Evolutionary conservation across 1,140 invertebrate species (phyloP), one percentile per base, ranked within the genome.

Genomic region (Aradophagus sp.): DNA sequence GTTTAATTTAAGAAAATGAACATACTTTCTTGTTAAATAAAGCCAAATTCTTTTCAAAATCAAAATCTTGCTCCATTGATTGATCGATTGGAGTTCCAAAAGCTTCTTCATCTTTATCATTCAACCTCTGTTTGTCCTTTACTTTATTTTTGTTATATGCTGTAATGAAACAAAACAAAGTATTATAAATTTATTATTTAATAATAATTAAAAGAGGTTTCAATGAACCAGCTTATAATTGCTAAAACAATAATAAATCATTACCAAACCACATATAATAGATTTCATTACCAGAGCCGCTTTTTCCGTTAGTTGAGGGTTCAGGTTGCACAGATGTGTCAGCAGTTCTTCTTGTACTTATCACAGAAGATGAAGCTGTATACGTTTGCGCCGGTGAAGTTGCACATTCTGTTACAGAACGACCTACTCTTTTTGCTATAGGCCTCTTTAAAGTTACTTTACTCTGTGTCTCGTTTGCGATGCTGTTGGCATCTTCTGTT

Each of bases 21-120:
- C n/a, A n/a, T 32, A 90, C 91, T 82, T 91, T 89, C 86, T 97
- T 97, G 84, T 97, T 92, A 86, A 97, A 97, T 15, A 97, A 84
- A 7, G 94, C 94, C 12, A 97, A 86, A 87, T 97, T 97, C 65
- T 94, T 95, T 81, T 97, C 95, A 89, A 97, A 97, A 87, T 97
- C 95, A 88, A 97, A 97, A 72, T 95, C 93, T 78, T 93, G 89
- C 59, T 87, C 83, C 34, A 89, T 74, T 20, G 86, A 88, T 38
- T 88, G 86, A 71, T 89, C 88, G 14, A 89, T 86, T 3, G 87
- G 87, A 26, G 86, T 87, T 63, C 88, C 90, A 78, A 91, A 91
- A 53, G 89, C 88, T 27, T 89, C 87, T 70, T 90, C 89, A 74
- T 89, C 86, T 58, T 80, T 80, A 52, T 87, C 85, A 31, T 77